Evolutionary conservation across 2,113 vertebrate genomes (phyloP).

Genomic region (western clawed frog (Xenopus tropicalis)): DNA sequence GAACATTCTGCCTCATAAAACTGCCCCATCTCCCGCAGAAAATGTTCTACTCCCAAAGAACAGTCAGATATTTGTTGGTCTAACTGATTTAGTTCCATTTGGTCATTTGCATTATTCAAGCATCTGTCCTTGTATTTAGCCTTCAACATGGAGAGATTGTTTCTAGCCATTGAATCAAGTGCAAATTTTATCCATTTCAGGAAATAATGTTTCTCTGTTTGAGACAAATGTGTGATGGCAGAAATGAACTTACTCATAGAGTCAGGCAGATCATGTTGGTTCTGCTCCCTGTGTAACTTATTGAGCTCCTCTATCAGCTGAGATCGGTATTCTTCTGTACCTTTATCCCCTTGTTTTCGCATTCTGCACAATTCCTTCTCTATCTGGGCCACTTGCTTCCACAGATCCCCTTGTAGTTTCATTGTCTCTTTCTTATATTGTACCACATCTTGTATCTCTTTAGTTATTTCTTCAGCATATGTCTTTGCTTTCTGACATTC

Average conservation of each 20-base stretch:
- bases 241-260: conserved; percentile 51
- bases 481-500: conserved; percentile 45
- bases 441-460: conserved; percentile 17
- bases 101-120: conserved; percentile 30
- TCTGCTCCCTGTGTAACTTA: conserved; percentile 48
- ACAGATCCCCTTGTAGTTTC: conserved; percentile 52
- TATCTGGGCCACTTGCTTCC: conserved; percentile 44
- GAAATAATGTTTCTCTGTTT: conserved; percentile 49
- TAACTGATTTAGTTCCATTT: conserved; percentile 20
- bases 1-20: conserved; percentile 66
- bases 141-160: conserved; percentile 4
- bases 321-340: not conserved
- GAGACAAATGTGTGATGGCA: conserved; percentile 47
- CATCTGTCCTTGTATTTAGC: conserved; percentile 19
- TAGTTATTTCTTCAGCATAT: conserved; percentile 4
- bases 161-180: conserved; percentile 39
- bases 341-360: not conserved
- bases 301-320: conserved; percentile 47
- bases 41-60: conserved; percentile 70
- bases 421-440: conserved; percentile 47
- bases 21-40: conserved; percentile 74
- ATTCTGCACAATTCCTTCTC: conserved; percentile 47
- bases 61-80: conserved; percentile 50
- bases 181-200: conserved; percentile 54
- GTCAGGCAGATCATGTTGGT: conserved; percentile 15